Evolutionary conservation across 2,888 invertebrate species (phyloP).

Genomic region (Cremastobaeus sp.): DNA sequence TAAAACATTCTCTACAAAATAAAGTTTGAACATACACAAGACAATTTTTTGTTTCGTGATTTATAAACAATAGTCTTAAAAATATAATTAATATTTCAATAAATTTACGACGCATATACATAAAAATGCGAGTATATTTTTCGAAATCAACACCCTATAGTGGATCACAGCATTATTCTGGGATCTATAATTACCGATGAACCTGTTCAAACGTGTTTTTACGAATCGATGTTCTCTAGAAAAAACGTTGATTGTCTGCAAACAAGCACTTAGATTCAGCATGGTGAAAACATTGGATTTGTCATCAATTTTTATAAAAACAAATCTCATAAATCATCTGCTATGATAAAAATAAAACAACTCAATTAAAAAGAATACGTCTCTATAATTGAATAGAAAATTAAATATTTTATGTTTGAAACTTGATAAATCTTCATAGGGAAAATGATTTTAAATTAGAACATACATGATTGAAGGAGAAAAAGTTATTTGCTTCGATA

Average conservation of each 20-base stretch:
- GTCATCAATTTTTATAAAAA: not conserved
- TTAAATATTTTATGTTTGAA: too few relatives aligned
- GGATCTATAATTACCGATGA: slow-evolving; percentile 52
- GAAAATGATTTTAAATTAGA: slow-evolving; percentile 23
- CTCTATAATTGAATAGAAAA: too few relatives aligned
- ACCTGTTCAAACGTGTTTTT: slow-evolving; percentile 56
- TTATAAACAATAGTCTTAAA: too few relatives aligned
- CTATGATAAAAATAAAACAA: too few relatives aligned
- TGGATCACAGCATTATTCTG: slow-evolving; percentile 46
- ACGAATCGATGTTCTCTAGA: slow-evolving; percentile 45
- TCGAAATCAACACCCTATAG: slow-evolving; percentile 42
- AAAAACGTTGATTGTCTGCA: slow-evolving; percentile 49
- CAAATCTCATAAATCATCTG: too few relatives aligned
- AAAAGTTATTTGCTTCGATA: slow-evolving; percentile 33
- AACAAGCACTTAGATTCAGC: slow-evolving; percentile 23
- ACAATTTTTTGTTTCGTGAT: too few relatives aligned
- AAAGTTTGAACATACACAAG: too few relatives aligned
- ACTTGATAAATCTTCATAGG: not conserved
- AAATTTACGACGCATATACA: too few relatives aligned
- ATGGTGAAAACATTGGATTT: slow-evolving; percentile 14
- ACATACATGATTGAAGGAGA: slow-evolving; percentile 15
- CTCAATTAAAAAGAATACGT: too few relatives aligned
- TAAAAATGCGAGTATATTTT: too few relatives aligned
- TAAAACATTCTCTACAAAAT: too few relatives aligned
- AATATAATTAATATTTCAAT: too few relatives aligned